Conservation (phyloP, 2,888 invertebrate genomes). For the Lochmaea crataegi region DNA sequence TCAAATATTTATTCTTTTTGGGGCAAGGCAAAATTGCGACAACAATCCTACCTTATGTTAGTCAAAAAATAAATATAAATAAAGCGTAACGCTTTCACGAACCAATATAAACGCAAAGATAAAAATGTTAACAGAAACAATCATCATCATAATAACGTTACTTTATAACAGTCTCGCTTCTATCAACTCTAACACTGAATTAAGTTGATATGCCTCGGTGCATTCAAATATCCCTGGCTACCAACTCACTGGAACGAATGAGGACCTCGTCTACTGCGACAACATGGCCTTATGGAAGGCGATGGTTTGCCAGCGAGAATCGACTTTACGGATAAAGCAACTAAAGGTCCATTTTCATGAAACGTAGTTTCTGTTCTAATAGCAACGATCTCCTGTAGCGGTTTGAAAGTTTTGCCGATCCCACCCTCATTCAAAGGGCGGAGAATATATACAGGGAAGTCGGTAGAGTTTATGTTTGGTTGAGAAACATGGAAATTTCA, state of each 20-base stretch:
- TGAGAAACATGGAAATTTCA: no score
- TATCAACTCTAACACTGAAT: conserved; percentile 5
- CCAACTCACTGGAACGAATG: conserved; percentile 59
- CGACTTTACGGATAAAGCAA: background rate
- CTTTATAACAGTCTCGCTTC: background rate
- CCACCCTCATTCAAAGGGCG: conserved; percentile 48
- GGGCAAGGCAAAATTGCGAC: no score
- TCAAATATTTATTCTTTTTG: no score
- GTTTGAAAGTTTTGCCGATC: conserved; percentile 23
- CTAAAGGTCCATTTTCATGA: background rate
- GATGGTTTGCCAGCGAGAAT: background rate
- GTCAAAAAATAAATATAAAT: no score
- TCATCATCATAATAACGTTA: background rate
- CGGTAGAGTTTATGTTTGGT: background rate
- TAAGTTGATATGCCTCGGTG: conserved; percentile 45
- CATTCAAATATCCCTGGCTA: conserved; percentile 51
- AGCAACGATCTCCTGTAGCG: conserved; percentile 20
- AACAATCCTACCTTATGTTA: no score
- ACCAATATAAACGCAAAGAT: no score
- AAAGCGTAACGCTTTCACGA: no score
- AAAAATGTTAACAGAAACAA: no score
- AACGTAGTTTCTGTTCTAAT: conserved; percentile 18
- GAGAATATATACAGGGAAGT: conserved; percentile 34
- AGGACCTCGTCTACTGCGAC: conserved; percentile 46
- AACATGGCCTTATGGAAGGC: conserved; percentile 18